Conservation (phyloP, 2,113 vertebrate genomes). For the Oryzias curvinotus region DNA sequence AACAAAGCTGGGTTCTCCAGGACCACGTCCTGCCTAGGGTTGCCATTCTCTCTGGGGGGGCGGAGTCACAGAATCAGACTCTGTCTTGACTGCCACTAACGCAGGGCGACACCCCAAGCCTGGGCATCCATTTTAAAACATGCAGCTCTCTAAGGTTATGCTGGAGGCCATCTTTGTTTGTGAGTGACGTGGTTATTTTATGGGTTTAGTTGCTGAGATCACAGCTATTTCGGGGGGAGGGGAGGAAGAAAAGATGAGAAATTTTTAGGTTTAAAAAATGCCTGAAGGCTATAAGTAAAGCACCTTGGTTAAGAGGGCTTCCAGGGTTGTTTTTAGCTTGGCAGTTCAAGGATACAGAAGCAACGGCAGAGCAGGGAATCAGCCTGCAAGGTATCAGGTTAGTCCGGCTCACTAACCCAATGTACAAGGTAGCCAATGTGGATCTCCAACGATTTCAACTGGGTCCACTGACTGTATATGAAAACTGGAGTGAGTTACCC, state of each 20-base stretch:
- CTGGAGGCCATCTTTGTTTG: constrained; percentile 60
- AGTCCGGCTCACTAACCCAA: constrained; percentile 67
- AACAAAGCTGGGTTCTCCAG: constrained; percentile 87
- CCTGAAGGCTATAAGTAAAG: constrained; percentile 55
- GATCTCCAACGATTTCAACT: constrained; percentile 52
- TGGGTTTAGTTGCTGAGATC: constrained; percentile 69
- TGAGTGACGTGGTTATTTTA: constrained; percentile 67
- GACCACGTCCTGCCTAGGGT: constrained; percentile 86
- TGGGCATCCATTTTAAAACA: constrained; percentile 81
- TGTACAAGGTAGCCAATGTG: constrained; percentile 49
- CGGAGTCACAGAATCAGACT: constrained; percentile 82
- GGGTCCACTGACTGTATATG: not conserved
- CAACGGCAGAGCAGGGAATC: constrained; percentile 64
- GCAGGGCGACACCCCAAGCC: constrained; percentile 76
- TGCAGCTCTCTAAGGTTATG: constrained; percentile 64
- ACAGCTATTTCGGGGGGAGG: constrained; percentile 34
- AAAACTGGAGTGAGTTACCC: too few species aligned
- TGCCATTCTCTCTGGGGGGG: constrained; percentile 85
- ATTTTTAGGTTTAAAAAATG: constrained; percentile 54
- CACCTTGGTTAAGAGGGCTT: constrained; percentile 65
- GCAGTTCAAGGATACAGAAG: constrained; percentile 71
- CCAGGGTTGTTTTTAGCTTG: constrained; percentile 68
- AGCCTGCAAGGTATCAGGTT: constrained; percentile 67
- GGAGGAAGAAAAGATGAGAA: constrained; percentile 40
- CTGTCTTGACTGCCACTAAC: constrained; percentile 66